Evolutionary conservation across 1,140 invertebrate genomes (phyloP), one percentile per base, ranked within the genome.

Genomic region (Sycobia sp.): DNA sequence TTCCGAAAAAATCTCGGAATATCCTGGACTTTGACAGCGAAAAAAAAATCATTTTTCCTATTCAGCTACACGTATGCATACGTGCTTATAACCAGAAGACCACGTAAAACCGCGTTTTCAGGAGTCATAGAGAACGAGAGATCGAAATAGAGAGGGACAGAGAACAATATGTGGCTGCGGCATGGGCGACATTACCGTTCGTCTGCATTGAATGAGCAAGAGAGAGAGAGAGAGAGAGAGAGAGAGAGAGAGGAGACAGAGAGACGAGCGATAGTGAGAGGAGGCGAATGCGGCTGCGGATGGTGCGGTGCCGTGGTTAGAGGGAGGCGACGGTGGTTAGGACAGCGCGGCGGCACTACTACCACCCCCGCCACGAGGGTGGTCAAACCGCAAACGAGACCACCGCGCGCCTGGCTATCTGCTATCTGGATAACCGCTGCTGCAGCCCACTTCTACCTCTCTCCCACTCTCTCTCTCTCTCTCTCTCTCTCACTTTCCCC

Each of bases 361-460:
- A n/a, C n/a, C n/a, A n/a, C n/a, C n/a, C n/a, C n/a, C 69, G 70
- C 75, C 75, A 70, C 75, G 75, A 77, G 75, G 75, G 75, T 75
- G 76, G 75, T 77, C 75, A 72, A 73, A 77, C 76, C 76, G 68
- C 76, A 78, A 78, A 78, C 76, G 76, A 78, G 76, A 78, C 76
- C 76, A 71, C 75, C 72, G 68, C 67, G 68, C 67, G 75, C 75
- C 76, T 74, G 73, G 76, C 76, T 77, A 77, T 77, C 75, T 73
- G 76, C 76, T 78, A 77, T 77, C 77, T 76, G 79, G 78, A 79
- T 81, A 79, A 82, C 80, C 80, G 74, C 78, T 72, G 70, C 72
- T 71, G 69, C 71, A 71, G 71, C 69, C 56, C 55, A 66, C 67
- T 67, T 60, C 70, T 59, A 54, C 69, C 59, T 61, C 55, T n/a